Evolutionary conservation across 35 echinoderm and acorn worm species (phyloP), one percentile per base, ranked within the genome.

Genomic region (Heliocidaris erythrogramma): DNA sequence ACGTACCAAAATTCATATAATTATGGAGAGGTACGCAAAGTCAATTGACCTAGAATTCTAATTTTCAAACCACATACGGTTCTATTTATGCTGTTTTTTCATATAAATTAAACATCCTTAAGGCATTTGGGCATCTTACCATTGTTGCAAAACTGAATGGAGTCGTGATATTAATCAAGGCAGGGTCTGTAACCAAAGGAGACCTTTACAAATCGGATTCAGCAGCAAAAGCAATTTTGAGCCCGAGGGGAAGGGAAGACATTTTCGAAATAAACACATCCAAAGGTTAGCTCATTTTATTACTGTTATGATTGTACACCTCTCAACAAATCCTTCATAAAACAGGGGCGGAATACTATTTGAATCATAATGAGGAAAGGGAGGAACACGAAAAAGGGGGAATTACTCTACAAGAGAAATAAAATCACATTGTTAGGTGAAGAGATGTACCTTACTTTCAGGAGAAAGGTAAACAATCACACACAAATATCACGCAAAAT

Each of bases 241-340:
- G 17, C 61, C 61, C 17, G 5, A 69, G 61, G 61, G n/a, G 61
- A 69, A 69, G 16, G 61, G 61, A 69, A 69, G 61, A 27, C 61
- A 69, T 69, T 69, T 69, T 69, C 17, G 61, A 69, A 69, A 69
- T 69, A 69, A 69, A 69, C 61, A 16, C 61, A 21, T 69, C 24
- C 61, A 69, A 69, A 69, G 61, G 61, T 69, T 69, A 69, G 61
- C 61, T 24, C 61, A 69, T 69, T 69, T 69, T 69, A 69, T 69
- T 69, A 16, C 61, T 69, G 61, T 13, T 69, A 69, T 69, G 24
- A 24, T 24, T 69, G 61, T 69, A 69, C 61, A 69, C 24, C 61
- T 24, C 61, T 18, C 61, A 21, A 18, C 61, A 21, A 69, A 53
- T 16, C 61, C 61, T 69, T 69, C 24, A 27, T 69, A 5, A 69